Evolutionary conservation across 2,113 vertebrate genomes (phyloP).

Genomic region (Saccopteryx leptura): DNA sequence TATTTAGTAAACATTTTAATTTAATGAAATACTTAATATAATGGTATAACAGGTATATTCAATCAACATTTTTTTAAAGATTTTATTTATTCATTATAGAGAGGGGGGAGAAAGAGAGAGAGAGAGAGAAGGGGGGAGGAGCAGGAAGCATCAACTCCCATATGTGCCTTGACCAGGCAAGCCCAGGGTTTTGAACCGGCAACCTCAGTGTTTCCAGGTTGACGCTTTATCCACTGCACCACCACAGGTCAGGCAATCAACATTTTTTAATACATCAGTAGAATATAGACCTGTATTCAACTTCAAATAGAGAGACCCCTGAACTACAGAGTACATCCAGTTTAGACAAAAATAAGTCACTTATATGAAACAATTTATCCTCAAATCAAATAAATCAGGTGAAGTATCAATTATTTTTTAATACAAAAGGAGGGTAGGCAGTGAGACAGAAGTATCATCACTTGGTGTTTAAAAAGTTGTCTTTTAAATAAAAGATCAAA

Average conservation of each 20-base stretch:
- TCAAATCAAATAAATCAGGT: background rate
- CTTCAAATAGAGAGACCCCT: background rate
- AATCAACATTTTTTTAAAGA: background rate
- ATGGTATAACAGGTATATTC: background rate
- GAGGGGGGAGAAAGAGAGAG: too few species aligned
- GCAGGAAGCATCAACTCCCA: too few species aligned
- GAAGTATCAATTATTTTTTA: background rate
- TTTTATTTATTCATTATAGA: too few species aligned
- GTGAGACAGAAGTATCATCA: too few species aligned
- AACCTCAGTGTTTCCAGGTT: too few species aligned
- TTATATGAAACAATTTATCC: background rate
- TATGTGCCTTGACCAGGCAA: too few species aligned
- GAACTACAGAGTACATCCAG: background rate
- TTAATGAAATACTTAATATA: background rate
- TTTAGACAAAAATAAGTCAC: background rate
- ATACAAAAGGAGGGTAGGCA: too few species aligned
- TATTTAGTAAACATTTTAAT: conserved; percentile 12
- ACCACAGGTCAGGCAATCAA: background rate
- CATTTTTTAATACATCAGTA: background rate
- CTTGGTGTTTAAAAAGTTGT: background rate
- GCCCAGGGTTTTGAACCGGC: too few species aligned
- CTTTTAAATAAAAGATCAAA: background rate
- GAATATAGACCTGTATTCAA: background rate
- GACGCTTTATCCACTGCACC: too few species aligned
- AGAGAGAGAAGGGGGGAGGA: too few species aligned